Evolutionary conservation across 2,797 vertebrate species (phyloP).

Genomic region (Heterohyrax brucei): DNA sequence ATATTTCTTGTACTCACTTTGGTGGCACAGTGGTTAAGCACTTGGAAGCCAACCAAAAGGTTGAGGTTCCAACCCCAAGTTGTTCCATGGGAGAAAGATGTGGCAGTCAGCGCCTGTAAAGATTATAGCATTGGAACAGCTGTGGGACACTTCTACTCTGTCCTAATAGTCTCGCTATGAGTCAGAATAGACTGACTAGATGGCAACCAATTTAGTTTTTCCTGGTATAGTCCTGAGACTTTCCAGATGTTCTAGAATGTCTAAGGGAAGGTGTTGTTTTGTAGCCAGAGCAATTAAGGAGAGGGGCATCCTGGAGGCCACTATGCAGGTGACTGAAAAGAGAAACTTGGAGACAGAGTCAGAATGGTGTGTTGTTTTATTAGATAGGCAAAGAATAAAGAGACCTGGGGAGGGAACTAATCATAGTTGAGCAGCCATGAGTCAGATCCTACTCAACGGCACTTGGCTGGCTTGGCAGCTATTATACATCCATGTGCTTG

Average conservation of each 20-base stretch:
- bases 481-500: not conserved
- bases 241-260: not conserved
- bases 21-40: not conserved
- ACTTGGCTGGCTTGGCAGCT: too few species aligned
- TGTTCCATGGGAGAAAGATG: not conserved
- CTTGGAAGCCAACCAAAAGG: not conserved
- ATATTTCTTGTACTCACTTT: not conserved
- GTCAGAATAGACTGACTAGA: not conserved
- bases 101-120: not conserved
- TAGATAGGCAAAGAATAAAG: not conserved
- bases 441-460: too few species aligned
- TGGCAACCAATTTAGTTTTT: not conserved
- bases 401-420: not conserved
- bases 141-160: not conserved
- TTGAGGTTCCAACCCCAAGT: not conserved
- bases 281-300: not conserved
- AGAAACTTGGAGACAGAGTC: not conserved
- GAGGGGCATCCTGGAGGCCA: not conserved
- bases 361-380: not conserved
- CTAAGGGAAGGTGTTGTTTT: not conserved
- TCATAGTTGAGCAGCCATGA: not conserved
- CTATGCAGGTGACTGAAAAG: not conserved
- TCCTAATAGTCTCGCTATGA: not conserved
- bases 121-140: not conserved
- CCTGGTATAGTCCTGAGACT: not conserved